A percentile compares a stretch with the other conserved stretches of the same genome.
These are phyloP conservation scores for Epinotia bilunana DNA, from an alignment of 2,888 invertebrate genomes.

Conservation along the genomic window DNA sequence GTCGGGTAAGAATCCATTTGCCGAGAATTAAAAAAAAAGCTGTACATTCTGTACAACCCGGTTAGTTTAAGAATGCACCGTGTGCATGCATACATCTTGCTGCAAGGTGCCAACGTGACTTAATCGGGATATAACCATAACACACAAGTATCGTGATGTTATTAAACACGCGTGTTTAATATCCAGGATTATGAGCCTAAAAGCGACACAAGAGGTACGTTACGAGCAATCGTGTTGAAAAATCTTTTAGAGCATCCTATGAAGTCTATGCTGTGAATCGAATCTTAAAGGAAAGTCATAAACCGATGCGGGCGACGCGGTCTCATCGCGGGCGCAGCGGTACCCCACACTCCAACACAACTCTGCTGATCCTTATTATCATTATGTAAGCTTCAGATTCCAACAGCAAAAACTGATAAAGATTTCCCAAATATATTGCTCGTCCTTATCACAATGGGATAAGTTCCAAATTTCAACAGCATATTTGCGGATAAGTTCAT, in stretches of 20 bases:
- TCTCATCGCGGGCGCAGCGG: conserved; percentile 65
- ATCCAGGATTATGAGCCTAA: too few relatives aligned
- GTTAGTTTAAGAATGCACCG: too few relatives aligned
- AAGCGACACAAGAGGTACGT: too few relatives aligned
- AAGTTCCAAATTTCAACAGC: neutral
- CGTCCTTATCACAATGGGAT: neutral
- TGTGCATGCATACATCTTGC: too few relatives aligned
- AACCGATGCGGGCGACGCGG: conserved; percentile 74
- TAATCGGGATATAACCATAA: too few relatives aligned
- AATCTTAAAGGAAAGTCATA: conserved; percentile 67
- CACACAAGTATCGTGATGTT: too few relatives aligned
- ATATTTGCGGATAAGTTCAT: neutral
- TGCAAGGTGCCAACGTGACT: too few relatives aligned
- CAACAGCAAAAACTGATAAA: neutral
- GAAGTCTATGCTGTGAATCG: conserved; percentile 42
- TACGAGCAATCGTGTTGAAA: too few relatives aligned
- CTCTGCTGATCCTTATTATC: conserved; percentile 3
- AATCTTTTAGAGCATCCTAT: conserved; percentile 15
- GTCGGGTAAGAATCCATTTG: too few relatives aligned
- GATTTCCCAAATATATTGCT: neutral
- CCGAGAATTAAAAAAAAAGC: too few relatives aligned
- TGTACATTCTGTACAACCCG: too few relatives aligned
- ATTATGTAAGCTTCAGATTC: conserved; percentile 4
- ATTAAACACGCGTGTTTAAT: too few relatives aligned
- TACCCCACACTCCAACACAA: conserved; percentile 12